These are phyloP conservation scores for Chamaedrilus cognettii DNA, from an alignment of 2,888 invertebrate species.

Conservation along the genomic window DNA sequence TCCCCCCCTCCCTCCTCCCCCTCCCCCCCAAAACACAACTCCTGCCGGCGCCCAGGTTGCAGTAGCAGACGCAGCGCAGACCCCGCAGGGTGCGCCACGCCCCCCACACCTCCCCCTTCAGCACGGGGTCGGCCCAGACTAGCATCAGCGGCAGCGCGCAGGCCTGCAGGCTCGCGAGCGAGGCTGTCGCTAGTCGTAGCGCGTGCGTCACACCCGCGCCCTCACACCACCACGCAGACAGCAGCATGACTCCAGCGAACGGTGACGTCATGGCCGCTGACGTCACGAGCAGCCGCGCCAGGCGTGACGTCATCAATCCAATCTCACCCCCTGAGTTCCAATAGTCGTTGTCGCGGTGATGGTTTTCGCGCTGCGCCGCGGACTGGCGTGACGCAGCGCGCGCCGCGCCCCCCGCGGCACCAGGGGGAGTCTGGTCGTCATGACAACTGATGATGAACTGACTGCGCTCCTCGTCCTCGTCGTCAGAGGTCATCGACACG, in stretches of 20 bases:
- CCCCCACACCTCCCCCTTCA: conserved; percentile 22
- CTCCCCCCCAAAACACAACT: not conserved
- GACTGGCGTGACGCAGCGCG: not conserved
- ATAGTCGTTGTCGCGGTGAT: too few relatives aligned
- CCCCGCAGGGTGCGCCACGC: conserved; percentile 22
- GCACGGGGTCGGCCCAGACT: conserved; percentile 28
- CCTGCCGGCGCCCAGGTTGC: conserved; percentile 25
- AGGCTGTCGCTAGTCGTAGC: conserved; percentile 12
- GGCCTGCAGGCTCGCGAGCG: conserved; percentile 20
- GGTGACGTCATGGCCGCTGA: conserved; percentile 25
- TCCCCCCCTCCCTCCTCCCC: too few relatives aligned
- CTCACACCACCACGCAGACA: too few relatives aligned
- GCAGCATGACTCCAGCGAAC: conserved; percentile 15
- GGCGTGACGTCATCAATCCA: not conserved
- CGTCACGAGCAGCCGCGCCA: conserved; percentile 10
- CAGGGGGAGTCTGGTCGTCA: not conserved
- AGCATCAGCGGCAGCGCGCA: conserved; percentile 25
- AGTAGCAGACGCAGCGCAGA: conserved; percentile 36
- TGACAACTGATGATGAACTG: not conserved
- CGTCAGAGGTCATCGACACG: conserved; percentile 6
- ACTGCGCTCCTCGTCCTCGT: conserved; percentile 3
- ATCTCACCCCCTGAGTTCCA: too few relatives aligned
- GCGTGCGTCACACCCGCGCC: not conserved
- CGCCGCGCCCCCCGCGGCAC: not conserved
- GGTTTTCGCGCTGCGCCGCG: too few relatives aligned